These are phyloP conservation scores for Melolontha melolontha DNA, from an alignment of 2,888 invertebrate genomes.

Conservation along the genomic window DNA sequence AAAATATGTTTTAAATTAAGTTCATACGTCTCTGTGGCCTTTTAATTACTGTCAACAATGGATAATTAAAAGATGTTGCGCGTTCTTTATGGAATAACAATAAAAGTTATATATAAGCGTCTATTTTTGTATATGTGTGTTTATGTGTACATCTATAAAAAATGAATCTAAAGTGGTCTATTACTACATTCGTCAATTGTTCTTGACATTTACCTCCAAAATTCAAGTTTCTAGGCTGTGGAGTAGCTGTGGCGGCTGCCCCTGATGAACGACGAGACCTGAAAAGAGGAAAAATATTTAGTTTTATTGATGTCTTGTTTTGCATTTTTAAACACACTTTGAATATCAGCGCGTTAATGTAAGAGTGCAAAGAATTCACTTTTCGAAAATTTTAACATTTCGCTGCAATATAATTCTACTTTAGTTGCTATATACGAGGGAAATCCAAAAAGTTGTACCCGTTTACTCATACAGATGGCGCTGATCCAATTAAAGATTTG, in stretches of 20 bases:
- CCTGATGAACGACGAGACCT: constrained; percentile 85
- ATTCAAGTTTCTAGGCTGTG: constrained; percentile 79
- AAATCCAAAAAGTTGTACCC: too few species aligned
- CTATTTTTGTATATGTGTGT: background rate
- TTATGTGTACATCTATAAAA: background rate
- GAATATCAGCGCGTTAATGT: too few species aligned
- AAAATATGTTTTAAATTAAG: background rate
- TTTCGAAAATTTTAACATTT: too few species aligned
- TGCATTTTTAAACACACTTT: too few species aligned
- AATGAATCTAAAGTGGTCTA: background rate
- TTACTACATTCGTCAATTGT: background rate
- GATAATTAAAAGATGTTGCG: background rate
- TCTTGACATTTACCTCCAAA: constrained; percentile 77
- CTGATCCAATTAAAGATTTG: too few species aligned
- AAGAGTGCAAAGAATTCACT: too few species aligned
- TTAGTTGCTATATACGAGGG: too few species aligned
- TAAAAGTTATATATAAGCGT: constrained; percentile 9
- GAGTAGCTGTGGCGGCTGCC: constrained; percentile 76
- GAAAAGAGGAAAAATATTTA: constrained; percentile 57
- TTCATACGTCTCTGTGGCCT: background rate
- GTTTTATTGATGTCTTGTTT: too few species aligned
- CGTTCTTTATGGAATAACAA: background rate
- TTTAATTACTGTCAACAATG: constrained; percentile 1
- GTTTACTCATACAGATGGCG: too few species aligned
- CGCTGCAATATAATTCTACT: too few species aligned